Base-by-base conservation (phyloP, 1,140 invertebrate species). In the Stegodyphus dumicola region DNA sequence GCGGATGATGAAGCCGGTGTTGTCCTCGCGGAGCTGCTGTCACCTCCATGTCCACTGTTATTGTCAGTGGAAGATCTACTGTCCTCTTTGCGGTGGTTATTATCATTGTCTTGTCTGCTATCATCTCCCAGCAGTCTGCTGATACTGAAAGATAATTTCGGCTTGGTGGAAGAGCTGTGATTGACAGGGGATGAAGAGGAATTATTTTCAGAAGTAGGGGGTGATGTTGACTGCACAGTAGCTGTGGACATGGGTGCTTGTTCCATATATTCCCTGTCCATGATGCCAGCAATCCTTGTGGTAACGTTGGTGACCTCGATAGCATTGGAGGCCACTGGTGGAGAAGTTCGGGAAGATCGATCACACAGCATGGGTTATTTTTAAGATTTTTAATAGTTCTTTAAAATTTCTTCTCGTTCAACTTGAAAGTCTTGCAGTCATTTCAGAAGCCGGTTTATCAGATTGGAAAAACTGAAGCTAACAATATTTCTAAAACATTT, bases 91-190 rank as follows among this genome's bases (percentile, higher is more conserved):
- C 74, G 48, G 51, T 75, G 54, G 60, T 75, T 77, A 18, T 70
- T 85, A 13, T 77, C 71, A 10, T 80, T 18, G 15, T 80, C 54
- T 69, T 80, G 70, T 70, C 75, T 33, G 9, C 48, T 48, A 64
- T 86, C 77, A 15, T 56, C 49, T 1, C 83, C 87, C 13, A 87
- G 56, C 52, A 87, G 53, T 15, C 87, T 76, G 65, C 87, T 87
- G 74, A 88, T 88, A 65, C 86, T 85, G 66, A 87, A 88, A 48
- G 88, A 87, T 15, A 88, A 78, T 78, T 86, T 85, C 6, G 88
- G 85, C 65, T 86, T 88, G 65, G 15, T 60, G 53, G 48, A 51
- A 6, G 78, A 71, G 10, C 17, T 7, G 51, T 9, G 53, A 53
- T n/a, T 73, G 65, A 53, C 15, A n/a, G 84, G 15, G 7, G 74